Evolutionary conservation across 2,113 vertebrate genomes (phyloP).

Genomic region (Meles meles): DNA sequence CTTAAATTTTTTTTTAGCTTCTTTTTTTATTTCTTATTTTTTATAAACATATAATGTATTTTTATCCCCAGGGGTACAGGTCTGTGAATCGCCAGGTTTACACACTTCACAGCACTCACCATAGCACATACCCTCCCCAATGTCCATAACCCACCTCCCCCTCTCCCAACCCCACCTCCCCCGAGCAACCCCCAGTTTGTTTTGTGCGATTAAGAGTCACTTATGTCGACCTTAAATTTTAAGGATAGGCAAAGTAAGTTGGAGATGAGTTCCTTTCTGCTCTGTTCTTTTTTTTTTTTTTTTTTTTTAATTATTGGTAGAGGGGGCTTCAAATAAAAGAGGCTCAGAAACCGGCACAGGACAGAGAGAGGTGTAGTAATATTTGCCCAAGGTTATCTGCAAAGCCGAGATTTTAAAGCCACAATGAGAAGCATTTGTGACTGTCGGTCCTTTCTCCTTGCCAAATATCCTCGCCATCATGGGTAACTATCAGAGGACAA

Average conservation of each 20-base stretch:
- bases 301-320: background rate
- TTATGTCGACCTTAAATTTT: background rate
- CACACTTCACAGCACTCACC: too few relatives aligned
- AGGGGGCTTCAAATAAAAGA: constrained; percentile 9
- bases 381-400: background rate
- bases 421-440: background rate
- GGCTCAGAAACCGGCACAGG: background rate
- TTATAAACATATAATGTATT: too few relatives aligned
- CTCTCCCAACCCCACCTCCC: too few relatives aligned
- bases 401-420: background rate
- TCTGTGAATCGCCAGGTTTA: too few relatives aligned
- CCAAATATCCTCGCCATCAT: background rate
- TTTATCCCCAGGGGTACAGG: too few relatives aligned
- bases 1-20: too few relatives aligned
- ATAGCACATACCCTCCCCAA: too few relatives aligned
- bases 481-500: background rate
- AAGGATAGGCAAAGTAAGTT: background rate
- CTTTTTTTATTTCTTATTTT: too few relatives aligned
- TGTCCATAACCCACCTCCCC: too few relatives aligned
- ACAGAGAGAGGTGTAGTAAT: background rate
- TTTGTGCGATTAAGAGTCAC: too few relatives aligned
- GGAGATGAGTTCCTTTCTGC: background rate
- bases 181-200: too few relatives aligned
- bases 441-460: background rate
- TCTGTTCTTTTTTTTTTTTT: background rate